Base-by-base conservation (phyloP, 2,113 vertebrate genomes). In the Salvator merianae region DNA sequence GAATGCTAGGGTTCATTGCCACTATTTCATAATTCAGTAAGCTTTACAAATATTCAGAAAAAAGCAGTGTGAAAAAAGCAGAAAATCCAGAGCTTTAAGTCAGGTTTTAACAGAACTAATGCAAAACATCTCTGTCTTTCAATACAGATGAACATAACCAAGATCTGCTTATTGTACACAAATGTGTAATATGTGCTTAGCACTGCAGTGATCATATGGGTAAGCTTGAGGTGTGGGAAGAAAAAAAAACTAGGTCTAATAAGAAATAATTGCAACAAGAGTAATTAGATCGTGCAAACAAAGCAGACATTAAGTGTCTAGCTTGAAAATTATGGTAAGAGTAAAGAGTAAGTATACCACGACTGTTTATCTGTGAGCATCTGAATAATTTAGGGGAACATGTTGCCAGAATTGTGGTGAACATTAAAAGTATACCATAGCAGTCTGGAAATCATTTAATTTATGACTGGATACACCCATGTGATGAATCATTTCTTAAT, bases 191-290 rank as follows among this genome's bases (percentile, higher is more conserved):
- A 14, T 16, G 18, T 53, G 70, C 6, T 36, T 73, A 30, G 36
- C 34, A 66, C 7, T 50, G 18, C 2, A 47, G 13, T 32, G 26
- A 78, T 34, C 59, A 47, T 32, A 32, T 47, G 24, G 24, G 24
- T 14, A 38, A 68, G 26, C 18, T 6, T 79, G 38, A 68, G 72
- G 34, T 59, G 34, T 40, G 80, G 28, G 69, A 72, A 72, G 32
- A 24, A 18, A 38, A 34, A 81, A 36, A 71, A 28, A 38, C 24
- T 32, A 71, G 28, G 62, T 43, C 14, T 66, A 65, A 66, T 79
- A 62, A 79, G 50, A 55, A 81, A 81, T 63, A 82, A 62, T 82
- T 82, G 16, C 81, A 55, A 43, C 70, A 43, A 38, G 16, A 32
- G 34, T 40, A 72, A 82, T 82, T 82, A 59, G 32, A 63, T 73